Evolutionary conservation across 2,888 invertebrate genomes (phyloP), one percentile per base, ranked within the genome.

Genomic region (Oligia fasciuncula): DNA sequence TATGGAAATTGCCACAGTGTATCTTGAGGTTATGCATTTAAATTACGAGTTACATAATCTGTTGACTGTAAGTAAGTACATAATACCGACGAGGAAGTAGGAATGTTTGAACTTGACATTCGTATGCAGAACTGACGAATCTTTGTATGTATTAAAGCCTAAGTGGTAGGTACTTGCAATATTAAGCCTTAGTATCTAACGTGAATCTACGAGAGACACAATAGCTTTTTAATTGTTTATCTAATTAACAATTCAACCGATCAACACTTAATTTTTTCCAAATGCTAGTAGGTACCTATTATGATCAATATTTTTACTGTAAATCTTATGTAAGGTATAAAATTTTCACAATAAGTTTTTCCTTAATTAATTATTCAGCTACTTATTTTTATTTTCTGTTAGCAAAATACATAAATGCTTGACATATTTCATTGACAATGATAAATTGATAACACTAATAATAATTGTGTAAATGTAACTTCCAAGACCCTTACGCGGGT

Each of bases 1-100:
- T 65, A 80, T 81, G 80, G 76, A 83, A 83, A 80, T 73, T 85
- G 74, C 49, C 77, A 81, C 72, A 66, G 65, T 73, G 60, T 69
- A 66, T 73, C 63, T 80, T 62, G 51, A 73, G 46, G 51, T 68
- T 77, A 73, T 84, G 79, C 79, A 77, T 73, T 79, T 76, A 60
- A 76, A 77, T 85, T 71, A 19, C 23, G 40, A 23, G 14, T 76
- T 46, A 82, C 67, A 74, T 69, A 74, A 81, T 76, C 62, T 82
- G 49, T 29, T 57, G 13, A 4, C 4, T 66, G n/a, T 29, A 29
- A 29, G 29, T 29, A 29, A 29, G 29, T 43, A 13, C 49, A 13
- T 75, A 29, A 40, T n/a, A 54, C 29, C 40, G 51, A 80, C 14
- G 35, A 62, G 49, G 69, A 75, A 67, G 54, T 73, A 70, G 62